Evolutionary conservation across 2,113 vertebrate species (phyloP), one percentile per base, ranked within the genome.

Genomic region (Meriones unguiculatus): DNA sequence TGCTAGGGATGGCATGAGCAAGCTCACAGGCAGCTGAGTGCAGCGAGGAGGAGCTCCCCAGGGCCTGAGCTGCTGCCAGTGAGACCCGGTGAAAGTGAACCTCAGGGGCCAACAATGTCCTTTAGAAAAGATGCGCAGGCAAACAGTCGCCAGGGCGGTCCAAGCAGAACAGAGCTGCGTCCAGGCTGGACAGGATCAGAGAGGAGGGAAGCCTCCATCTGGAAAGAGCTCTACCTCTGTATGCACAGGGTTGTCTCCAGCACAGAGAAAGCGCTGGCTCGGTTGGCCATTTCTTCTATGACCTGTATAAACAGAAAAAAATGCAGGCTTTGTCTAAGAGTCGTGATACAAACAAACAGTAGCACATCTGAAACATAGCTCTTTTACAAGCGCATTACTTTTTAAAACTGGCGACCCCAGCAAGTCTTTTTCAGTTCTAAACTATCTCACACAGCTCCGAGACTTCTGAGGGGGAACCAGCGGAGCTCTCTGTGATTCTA

Each of bases 401-500:
- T 85, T 85, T 85, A 46, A 65, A 65, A 85, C 13, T 30, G 17
- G 81, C 41, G 81, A 41, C 62, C 25, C 20, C 62, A 85, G 30
- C 62, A 46, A 65, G 62, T 65, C 59, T 65, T 85, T 77, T 65
- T 46, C 65, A 41, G 41, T 18, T 30, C 59, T 65, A 85, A 65
- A 65, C 18, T 46, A 18, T 85, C 38, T 85, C 8, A 1, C 14
- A 18, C 25, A 65, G 18, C 59, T 65, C 82, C 30, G 59, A 46
- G 82, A 65, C 5, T 65, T 30, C 11, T 41, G 82, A 84, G 35
- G 25, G n/a, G 62, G 82, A 90, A 93, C 91, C 96, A 93, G 93
- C 22, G 72, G 59, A 24, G 65, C 54, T 28, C 75, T 93, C 80
- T 97, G 84, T 87, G 78, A 93, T 65, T 90, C 90, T 64, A 8